A percentile compares a stretch with the other conserved stretches of the same genome.
These are phyloP conservation scores for Hyles euphorbiae DNA, from an alignment of 1,140 invertebrate species.

Conservation along the genomic window DNA sequence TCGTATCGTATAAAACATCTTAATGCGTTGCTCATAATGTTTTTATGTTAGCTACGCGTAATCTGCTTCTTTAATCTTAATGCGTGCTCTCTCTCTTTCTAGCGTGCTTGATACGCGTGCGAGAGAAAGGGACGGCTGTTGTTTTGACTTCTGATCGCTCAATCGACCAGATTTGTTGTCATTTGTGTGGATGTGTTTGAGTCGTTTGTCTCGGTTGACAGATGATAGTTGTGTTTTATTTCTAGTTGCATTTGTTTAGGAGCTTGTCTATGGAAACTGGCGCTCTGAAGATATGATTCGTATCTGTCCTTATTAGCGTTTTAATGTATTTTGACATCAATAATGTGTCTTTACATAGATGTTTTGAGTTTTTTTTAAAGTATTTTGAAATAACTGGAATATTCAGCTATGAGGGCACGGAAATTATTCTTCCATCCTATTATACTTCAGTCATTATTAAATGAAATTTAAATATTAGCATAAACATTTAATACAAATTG, in stretches of 20 bases:
- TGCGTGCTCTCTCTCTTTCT: constrained; percentile 30
- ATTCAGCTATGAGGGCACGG: no score
- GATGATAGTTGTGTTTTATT: constrained; percentile 20
- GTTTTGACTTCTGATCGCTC: constrained; percentile 53
- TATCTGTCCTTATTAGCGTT: no score
- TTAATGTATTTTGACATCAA: no score
- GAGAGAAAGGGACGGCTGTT: constrained; percentile 32
- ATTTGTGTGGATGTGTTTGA: constrained; percentile 42
- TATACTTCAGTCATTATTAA: no score
- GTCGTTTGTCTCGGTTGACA: constrained; percentile 49
- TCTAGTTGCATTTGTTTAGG: no score
- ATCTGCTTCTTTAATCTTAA: constrained; percentile 44
- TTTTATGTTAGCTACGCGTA: constrained; percentile 61
- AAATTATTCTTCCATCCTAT: no score
- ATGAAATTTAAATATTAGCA: no score
- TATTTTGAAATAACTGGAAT: no score
- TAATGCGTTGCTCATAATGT: constrained; percentile 62
- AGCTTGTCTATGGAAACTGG: no score
- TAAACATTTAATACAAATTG: no score
- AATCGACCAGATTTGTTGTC: constrained; percentile 27
- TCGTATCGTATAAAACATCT: constrained; percentile 67
- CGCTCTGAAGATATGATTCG: neutral
- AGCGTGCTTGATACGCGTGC: neutral
- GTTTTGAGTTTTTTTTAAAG: no score
- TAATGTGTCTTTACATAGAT: no score